A percentile compares a stretch with the other conserved stretches of the same genome.
Conservation (phyloP, 2,113 vertebrate genomes). For the Apteryx owenii region DNA sequence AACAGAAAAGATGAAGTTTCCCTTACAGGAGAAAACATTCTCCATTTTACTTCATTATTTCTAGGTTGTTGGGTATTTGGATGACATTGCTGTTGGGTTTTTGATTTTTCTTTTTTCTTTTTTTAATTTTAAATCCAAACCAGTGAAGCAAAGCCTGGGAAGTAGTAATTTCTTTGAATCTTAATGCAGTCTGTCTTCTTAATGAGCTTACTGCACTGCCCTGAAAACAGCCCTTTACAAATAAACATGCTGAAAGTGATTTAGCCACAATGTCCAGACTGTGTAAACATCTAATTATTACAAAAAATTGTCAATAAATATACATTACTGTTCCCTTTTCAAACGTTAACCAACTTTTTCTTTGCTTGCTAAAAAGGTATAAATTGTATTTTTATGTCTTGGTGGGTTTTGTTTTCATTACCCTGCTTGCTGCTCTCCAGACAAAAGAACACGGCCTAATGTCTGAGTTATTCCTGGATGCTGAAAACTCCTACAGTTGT, state of each 20-base stretch:
- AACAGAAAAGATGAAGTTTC: conserved; percentile 14
- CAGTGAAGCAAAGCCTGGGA: conserved; percentile 16
- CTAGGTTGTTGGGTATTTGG: background rate
- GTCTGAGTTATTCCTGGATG: conserved; percentile 70
- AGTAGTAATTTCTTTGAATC: conserved; percentile 65
- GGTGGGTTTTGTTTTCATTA: conserved; percentile 75
- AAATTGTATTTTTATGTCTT: conserved; percentile 77
- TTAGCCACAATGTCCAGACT: conserved; percentile 83
- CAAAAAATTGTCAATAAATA: conserved; percentile 84
- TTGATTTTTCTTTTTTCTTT: background rate
- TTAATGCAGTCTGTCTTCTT: conserved; percentile 77
- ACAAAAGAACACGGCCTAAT: conserved; percentile 73
- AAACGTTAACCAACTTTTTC: conserved; percentile 80
- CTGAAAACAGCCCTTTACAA: conserved; percentile 76
- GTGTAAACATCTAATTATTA: conserved; percentile 85
- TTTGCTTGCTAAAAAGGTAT: conserved; percentile 78
- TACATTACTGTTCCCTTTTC: conserved; percentile 81
- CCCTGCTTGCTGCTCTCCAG: conserved; percentile 53
- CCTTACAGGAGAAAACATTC: conserved; percentile 19
- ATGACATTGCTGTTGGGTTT: background rate
- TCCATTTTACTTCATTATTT: conserved; percentile 60
- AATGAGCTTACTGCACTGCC: conserved; percentile 75
- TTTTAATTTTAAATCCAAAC: conserved; percentile 14
- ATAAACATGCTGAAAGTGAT: conserved; percentile 81
- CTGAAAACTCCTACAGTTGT: conserved; percentile 68